Base-by-base conservation (phyloP, 2,888 invertebrate genomes). In the Sarcophaga caerulescens region DNA sequence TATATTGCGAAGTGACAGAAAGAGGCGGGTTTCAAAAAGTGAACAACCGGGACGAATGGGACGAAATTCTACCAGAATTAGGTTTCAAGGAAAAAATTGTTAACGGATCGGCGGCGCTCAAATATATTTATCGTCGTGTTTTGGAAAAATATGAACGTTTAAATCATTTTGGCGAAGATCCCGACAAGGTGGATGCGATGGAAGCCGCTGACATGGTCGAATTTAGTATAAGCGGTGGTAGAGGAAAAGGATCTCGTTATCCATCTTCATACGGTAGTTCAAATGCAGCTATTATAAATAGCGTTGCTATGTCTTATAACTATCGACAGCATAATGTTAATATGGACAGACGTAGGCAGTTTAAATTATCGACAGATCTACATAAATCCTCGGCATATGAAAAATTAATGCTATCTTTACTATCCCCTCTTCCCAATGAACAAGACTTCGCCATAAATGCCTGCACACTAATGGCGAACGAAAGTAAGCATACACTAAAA, bases 401-500 rank as follows among this genome's bases (percentile, higher is more conserved):
- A 89, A 96, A 98, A 85, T 94, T 99, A 84, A 95, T 97, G n/a
- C 94, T 98, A 77, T 98, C 99, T 0, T 94, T 99, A 60, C 94
- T 98, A 76, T 98, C 98, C n/a, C 99, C 99, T 1, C 94, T 99
- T 92, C 99, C 99, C 8, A 99, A 99, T 93, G 99, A 99, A 93
- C 98, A 99, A 92, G 99, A 99, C 94, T 98, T 99, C 93, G 99
- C 99, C 44, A 96, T 99, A 90, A 99, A 99, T 93, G 98, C 99
- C 3, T 99, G 99, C 93, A 98, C 98, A 0, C 94, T 99, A 84
- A 94, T 99, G 89, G 98, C 99, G 8, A 99, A 98, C 89, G 99
- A 99, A 91, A 97, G 97, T 87, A 97, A 97, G 85, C 97, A 98
- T 90, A 95, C 97, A 0, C 94, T 99, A 79, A 96, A 97, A 77